Base-by-base conservation (phyloP, 1,140 invertebrate genomes). In the Dreissena polymorpha region DNA sequence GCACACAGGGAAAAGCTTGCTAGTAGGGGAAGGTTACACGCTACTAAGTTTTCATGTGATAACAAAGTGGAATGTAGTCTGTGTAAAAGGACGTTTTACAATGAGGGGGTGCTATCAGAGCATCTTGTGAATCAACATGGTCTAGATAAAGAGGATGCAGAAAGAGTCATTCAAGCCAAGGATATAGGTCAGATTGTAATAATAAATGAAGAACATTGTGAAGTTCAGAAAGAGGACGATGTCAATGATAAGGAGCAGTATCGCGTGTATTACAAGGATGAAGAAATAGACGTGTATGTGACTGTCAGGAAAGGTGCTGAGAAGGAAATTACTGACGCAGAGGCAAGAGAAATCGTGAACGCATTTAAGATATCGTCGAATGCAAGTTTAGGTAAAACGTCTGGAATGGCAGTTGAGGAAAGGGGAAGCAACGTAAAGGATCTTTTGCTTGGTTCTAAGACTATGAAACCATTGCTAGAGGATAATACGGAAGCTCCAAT, bases 201-300 rank as follows among this genome's bases (percentile, higher is more conserved):
- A n/a, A 18, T 60, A 3, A 60, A 23, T 6, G 16, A n/a, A 23
- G 16, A 60, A 23, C 2, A 60, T 18, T 39, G 39, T 39, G 39
- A 39, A 5, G 8, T 39, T 39, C 16, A 60, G 57, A 60, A 60
- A 60, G 57, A 23, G 16, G 21, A 60, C 2, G 57, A 60, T 18
- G 21, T n/a, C 12, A 39, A 39, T 8, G 39, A 39, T 39, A 39
- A 8, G 39, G 39, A 39, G 8, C 39, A 39, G 39, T 39, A 39
- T 39, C 39, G 39, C 39, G 39, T 60, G 57, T 60, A 60, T 60
- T 60, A 60, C 21, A 60, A 60, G 57, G 57, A 60, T 60, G 57
- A 60, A 60, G 57, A 60, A 60, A 60, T 60, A 2, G 57, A 60
- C 21, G 57, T 60, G 21, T 60, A n/a, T 60, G 57, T 60, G 21